Conservation (phyloP, 2,113 vertebrate genomes). For the Entomyzon cyanotis region DNA sequence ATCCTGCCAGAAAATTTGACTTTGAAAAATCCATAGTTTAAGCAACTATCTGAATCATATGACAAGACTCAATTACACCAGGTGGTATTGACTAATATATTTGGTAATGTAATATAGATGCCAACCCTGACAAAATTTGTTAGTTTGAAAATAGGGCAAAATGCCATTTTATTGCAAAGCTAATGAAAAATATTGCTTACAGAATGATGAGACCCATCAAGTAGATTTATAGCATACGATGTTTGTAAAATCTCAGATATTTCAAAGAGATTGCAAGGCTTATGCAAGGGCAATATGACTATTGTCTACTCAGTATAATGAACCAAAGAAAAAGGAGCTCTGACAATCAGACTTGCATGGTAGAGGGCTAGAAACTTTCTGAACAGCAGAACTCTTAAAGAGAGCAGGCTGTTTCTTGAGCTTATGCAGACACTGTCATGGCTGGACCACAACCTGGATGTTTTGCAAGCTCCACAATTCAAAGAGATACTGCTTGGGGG, state of each 20-base stretch:
- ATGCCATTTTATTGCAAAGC: constrained; percentile 52
- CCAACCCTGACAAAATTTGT: constrained; percentile 61
- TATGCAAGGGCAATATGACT: neutral
- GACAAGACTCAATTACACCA: constrained; percentile 51
- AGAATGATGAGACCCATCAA: constrained; percentile 43
- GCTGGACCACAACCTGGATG: constrained; percentile 60
- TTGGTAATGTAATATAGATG: constrained; percentile 69
- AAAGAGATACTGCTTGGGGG: constrained; percentile 47
- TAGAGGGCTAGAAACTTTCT: neutral
- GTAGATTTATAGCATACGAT: constrained; percentile 6
- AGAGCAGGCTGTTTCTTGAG: neutral
- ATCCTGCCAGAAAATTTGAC: constrained; percentile 52
- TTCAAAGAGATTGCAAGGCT: neutral
- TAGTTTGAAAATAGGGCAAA: constrained; percentile 65
- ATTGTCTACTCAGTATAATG: neutral
- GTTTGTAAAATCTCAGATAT: neutral
- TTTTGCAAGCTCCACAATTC: constrained; percentile 43
- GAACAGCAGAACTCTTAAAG: neutral
- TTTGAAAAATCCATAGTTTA: constrained; percentile 53
- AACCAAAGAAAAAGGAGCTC: neutral
- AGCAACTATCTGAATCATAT: constrained; percentile 41
- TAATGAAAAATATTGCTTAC: constrained; percentile 65
- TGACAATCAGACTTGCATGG: neutral
- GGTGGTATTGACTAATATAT: constrained; percentile 59
- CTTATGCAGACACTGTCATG: neutral